Conservation (phyloP, 2,888 invertebrate genomes). For the Agrilus biguttatus region DNA sequence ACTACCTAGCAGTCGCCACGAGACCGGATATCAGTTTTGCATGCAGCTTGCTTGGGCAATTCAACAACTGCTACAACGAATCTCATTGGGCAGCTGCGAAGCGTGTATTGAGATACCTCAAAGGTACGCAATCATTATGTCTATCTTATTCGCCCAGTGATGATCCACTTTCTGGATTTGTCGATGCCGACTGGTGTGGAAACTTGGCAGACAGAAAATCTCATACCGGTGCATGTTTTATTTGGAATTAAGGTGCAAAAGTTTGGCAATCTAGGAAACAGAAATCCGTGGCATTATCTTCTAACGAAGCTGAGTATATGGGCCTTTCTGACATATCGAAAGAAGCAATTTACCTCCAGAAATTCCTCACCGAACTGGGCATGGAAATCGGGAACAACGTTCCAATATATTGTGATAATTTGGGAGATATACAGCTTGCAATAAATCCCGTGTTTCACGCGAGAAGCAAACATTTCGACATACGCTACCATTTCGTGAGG, state of each 20-base stretch:
- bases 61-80: no score
- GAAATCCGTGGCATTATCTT: conserved; percentile 1
- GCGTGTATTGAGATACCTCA: conserved; percentile 9
- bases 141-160: conserved; percentile 3
- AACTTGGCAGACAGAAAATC: conserved; percentile 8
- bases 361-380: conserved; percentile 4
- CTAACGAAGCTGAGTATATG: no score
- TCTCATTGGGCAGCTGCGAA: conserved; percentile 9
- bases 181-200: conserved; percentile 10
- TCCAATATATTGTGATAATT: conserved; percentile 4
- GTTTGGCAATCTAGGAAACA: conserved; percentile 6
- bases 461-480: conserved; percentile 7
- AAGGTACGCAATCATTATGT: conserved; percentile 5
- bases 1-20: conserved; percentile 7
- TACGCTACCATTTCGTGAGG: conserved; percentile 5
- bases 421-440: conserved; percentile 4
- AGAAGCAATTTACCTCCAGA: neutral
- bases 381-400: neutral
- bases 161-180: conserved; percentile 3
- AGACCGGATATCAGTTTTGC: conserved; percentile 9
- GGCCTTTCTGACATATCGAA: no score
- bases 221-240: conserved; percentile 7
- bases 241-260: conserved; percentile 1
- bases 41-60: conserved; percentile 2
- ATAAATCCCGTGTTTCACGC: conserved; percentile 6